These are phyloP conservation scores for Grallaria varia DNA, from an alignment of 2,113 vertebrate genomes.

Conservation along the genomic window DNA sequence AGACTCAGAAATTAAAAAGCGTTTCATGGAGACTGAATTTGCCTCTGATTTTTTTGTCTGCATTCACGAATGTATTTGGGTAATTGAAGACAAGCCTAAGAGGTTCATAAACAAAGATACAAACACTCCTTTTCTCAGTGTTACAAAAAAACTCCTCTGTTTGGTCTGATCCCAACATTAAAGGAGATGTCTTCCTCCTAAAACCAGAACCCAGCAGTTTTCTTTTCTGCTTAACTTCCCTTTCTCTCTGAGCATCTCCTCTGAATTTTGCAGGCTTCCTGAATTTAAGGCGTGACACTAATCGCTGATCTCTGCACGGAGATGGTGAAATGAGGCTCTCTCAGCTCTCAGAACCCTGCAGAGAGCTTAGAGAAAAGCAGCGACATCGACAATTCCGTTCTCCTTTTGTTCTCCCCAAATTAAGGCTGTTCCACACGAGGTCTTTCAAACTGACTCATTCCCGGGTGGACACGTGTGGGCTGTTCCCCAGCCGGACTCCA, in stretches of 20 bases:
- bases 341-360: background rate
- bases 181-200: background rate
- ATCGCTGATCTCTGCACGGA: background rate
- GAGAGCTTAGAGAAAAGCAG: background rate
- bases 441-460: background rate
- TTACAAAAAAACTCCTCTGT: background rate
- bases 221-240: background rate
- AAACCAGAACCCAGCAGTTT: background rate
- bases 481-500: background rate
- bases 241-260: background rate
- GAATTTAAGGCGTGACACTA: background rate
- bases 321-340: background rate
- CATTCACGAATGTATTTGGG: background rate
- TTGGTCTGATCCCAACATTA: background rate
- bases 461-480: background rate
- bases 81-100: conserved; percentile 29
- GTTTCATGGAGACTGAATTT: background rate
- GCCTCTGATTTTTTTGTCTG: background rate
- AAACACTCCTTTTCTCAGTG: background rate
- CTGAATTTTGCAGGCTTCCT: background rate
- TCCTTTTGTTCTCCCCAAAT: background rate
- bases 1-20: background rate
- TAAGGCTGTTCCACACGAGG: background rate
- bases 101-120: background rate
- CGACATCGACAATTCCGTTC: background rate